Evolutionary conservation across 2,113 vertebrate genomes (phyloP).

Genomic region (Lophius piscatorius): DNA sequence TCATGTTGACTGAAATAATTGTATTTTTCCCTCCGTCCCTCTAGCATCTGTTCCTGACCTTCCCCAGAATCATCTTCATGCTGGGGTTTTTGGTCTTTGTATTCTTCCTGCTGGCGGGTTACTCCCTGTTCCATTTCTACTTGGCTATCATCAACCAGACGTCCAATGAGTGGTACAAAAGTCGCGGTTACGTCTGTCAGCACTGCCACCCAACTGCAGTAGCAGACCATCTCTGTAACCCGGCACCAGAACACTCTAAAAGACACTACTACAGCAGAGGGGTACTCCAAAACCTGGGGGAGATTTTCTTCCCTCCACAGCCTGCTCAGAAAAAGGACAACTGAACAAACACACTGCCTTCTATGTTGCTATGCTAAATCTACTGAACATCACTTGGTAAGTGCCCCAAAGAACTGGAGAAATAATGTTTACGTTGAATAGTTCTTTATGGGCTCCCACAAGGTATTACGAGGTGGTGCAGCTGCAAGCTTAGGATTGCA

Average conservation of each 20-base stretch:
- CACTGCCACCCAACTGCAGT: slow-evolving; percentile 69
- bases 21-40: slow-evolving; percentile 18
- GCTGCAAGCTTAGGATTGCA: too few species aligned
- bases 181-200: slow-evolving; percentile 63
- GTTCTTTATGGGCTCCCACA: neutral
- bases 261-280: slow-evolving; percentile 85
- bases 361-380: slow-evolving; percentile 15
- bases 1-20: neutral
- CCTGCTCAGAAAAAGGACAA: slow-evolving; percentile 55
- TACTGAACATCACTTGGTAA: neutral
- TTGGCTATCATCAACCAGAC: slow-evolving; percentile 90
- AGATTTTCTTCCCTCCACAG: slow-evolving; percentile 82
- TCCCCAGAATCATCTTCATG: slow-evolving; percentile 92
- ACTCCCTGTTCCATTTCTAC: slow-evolving; percentile 85
- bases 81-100: slow-evolving; percentile 89
- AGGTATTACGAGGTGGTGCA: neutral
- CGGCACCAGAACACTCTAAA: slow-evolving; percentile 57
- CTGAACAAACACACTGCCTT: slow-evolving; percentile 21
- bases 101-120: slow-evolving; percentile 85
- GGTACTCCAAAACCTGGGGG: slow-evolving; percentile 82
- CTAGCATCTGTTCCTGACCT: slow-evolving; percentile 93
- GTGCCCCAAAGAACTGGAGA: neutral
- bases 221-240: slow-evolving; percentile 39
- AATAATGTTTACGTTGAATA: slow-evolving; percentile 28
- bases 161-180: slow-evolving; percentile 90